Percentiles rank a stretch among this genome's conserved stretches.
These are phyloP conservation scores for Mus spicilegus DNA, from an alignment of 2,113 vertebrate species.

Conservation along the genomic window DNA sequence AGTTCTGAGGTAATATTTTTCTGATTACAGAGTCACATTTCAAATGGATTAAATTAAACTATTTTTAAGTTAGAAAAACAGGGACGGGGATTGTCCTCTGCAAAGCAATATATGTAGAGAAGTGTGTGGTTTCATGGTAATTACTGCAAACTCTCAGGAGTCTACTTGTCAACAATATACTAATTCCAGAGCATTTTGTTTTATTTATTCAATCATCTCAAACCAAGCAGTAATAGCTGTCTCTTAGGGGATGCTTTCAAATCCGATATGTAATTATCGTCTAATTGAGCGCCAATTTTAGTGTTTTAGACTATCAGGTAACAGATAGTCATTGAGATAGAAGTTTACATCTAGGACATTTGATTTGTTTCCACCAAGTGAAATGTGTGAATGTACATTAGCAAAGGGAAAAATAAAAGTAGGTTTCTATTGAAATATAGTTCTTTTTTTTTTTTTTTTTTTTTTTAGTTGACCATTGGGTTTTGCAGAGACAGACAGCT, in stretches of 20 bases:
- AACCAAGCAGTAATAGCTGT: not conserved
- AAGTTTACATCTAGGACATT: not conserved
- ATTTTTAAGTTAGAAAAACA: not conserved
- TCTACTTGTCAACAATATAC: not conserved
- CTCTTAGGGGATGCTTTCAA: not conserved
- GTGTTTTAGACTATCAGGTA: not conserved
- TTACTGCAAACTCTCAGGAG: not conserved
- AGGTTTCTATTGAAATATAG: constrained; percentile 1
- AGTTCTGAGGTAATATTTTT: not conserved
- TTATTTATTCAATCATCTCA: not conserved
- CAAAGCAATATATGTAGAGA: not conserved
- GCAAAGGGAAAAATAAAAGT: not conserved
- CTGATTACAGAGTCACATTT: not conserved
- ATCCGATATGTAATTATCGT: not conserved
- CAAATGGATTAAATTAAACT: not conserved
- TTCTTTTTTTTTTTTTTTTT: not conserved
- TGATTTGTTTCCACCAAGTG: not conserved
- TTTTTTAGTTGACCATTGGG: not conserved
- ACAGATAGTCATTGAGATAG: not conserved
- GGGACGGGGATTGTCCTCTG: not conserved
- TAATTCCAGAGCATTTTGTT: not conserved
- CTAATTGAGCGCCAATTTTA: not conserved
- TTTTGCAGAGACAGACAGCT: not conserved
- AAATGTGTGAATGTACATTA: not conserved
- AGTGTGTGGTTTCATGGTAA: not conserved